These are phyloP conservation scores for Adineta ricciae DNA, from an alignment of 2,888 invertebrate species.

Conservation along the genomic window DNA sequence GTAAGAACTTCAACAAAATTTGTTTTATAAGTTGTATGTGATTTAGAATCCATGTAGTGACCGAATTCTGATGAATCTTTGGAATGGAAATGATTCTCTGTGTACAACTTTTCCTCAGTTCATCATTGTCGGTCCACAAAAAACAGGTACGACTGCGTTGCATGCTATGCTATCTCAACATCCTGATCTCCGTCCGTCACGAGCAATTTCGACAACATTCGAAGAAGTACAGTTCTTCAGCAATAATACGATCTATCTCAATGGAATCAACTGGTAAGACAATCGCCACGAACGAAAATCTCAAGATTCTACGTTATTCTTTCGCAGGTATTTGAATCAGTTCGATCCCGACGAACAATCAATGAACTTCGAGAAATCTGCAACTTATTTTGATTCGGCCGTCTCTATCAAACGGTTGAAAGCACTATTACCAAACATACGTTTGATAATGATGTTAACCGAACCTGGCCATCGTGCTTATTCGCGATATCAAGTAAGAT, in stretches of 20 bases:
- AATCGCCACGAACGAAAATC: too few relatives aligned
- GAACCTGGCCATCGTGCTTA: constrained; percentile 61
- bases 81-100: constrained; percentile 75
- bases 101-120: constrained; percentile 83
- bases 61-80: constrained; percentile 78
- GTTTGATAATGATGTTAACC: constrained; percentile 60
- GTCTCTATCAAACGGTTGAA: constrained; percentile 77
- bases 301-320: too few relatives aligned
- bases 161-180: constrained; percentile 91
- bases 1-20: constrained; percentile 52
- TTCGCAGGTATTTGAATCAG: constrained; percentile 24
- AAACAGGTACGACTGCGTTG: constrained; percentile 91
- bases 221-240: constrained; percentile 99
- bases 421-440: constrained; percentile 77
- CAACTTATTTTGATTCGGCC: constrained; percentile 94
- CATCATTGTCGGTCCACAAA: constrained; percentile 94
- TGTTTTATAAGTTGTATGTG: constrained; percentile 37
- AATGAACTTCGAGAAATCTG: constrained; percentile 88
- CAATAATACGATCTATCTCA: constrained; percentile 78
- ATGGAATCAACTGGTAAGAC: constrained; percentile 86
- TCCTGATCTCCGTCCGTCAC: constrained; percentile 76
- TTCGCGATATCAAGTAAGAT: constrained; percentile 77
- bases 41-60: constrained; percentile 86
- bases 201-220: constrained; percentile 78
- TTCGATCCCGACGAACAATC: constrained; percentile 68